These are phyloP conservation scores for Pogoniulus pusillus DNA, from an alignment of 2,797 vertebrate genomes.

Conservation along the genomic window DNA sequence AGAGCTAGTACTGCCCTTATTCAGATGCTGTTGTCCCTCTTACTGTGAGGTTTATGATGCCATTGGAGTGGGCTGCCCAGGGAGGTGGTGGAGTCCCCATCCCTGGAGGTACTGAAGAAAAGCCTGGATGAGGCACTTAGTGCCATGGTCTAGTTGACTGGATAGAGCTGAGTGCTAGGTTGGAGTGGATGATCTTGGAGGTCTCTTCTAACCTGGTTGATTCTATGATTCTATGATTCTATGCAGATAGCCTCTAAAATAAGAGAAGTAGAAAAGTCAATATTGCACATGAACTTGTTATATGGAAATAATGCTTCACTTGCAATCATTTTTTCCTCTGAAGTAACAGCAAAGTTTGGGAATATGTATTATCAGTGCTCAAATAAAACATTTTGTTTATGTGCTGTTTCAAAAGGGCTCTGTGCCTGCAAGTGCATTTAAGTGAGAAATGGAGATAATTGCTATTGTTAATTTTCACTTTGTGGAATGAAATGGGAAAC, in stretches of 20 bases:
- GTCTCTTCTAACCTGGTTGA: too few relatives aligned
- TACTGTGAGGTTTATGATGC: not conserved
- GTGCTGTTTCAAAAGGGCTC: not conserved
- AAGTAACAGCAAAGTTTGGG: not conserved
- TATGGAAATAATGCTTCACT: not conserved
- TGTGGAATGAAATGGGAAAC: not conserved
- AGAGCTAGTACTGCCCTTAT: not conserved
- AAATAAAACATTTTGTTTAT: not conserved
- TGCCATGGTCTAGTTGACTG: too few relatives aligned
- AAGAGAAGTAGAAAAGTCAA: not conserved
- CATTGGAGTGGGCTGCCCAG: too few relatives aligned
- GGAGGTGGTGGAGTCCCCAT: too few relatives aligned
- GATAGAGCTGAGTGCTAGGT: too few relatives aligned
- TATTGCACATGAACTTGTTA: not conserved
- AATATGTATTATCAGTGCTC: not conserved
- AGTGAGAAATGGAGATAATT: not conserved
- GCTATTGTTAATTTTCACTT: not conserved
- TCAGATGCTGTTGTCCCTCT: not conserved
- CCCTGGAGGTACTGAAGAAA: too few relatives aligned
- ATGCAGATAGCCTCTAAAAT: not conserved
- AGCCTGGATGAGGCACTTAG: too few relatives aligned
- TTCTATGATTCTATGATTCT: too few relatives aligned
- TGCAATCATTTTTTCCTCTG: not conserved
- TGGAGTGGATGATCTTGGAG: too few relatives aligned
- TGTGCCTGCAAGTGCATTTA: not conserved